Percentiles rank a stretch among this genome's conserved stretches.
phyloP scores from a whole-genome alignment of 1,140 invertebrate genomes.

The Acromyrmex charruanus region DNA sequence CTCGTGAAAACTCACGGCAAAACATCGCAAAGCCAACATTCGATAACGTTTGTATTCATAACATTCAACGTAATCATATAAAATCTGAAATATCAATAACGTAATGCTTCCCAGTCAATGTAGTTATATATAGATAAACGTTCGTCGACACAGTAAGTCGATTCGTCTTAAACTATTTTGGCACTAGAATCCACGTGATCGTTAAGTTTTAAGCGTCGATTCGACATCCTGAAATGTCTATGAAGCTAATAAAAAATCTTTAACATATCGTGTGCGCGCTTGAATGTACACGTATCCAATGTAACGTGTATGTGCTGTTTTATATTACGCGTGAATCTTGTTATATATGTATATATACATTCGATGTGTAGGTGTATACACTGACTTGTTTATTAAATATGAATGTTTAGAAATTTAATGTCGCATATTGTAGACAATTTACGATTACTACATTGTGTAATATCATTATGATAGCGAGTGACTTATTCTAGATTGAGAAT shows the following conservation, averaged over 20 bases:
- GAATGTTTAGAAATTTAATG: constrained; percentile 47
- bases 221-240: constrained; percentile 53
- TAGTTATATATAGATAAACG: constrained; percentile 63
- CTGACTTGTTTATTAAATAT: constrained; percentile 22
- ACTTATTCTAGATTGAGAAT: constrained; percentile 7
- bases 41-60: constrained; percentile 68
- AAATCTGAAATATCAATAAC: constrained; percentile 83
- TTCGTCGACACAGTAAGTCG: constrained; percentile 50
- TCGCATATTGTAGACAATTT: constrained; percentile 22
- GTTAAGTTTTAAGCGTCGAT: constrained; percentile 67
- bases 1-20: constrained; percentile 17
- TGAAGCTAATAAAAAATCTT: constrained; percentile 60
- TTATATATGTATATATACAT: constrained; percentile 37
- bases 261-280: constrained; percentile 27
- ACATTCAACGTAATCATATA: constrained; percentile 83
- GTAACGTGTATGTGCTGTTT: constrained; percentile 11
- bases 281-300: constrained; percentile 3
- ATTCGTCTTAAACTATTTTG: constrained; percentile 81
- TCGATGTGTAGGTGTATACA: constrained; percentile 23
- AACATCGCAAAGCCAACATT: constrained; percentile 71
- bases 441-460: constrained; percentile 25
- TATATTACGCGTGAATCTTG: constrained; percentile 5
- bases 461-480: constrained; percentile 18
- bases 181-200: constrained; percentile 80
- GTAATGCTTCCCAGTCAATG: constrained; percentile 71